Base-by-base conservation (phyloP, 2,888 invertebrate species). In the Argynnis bischoffii region DNA sequence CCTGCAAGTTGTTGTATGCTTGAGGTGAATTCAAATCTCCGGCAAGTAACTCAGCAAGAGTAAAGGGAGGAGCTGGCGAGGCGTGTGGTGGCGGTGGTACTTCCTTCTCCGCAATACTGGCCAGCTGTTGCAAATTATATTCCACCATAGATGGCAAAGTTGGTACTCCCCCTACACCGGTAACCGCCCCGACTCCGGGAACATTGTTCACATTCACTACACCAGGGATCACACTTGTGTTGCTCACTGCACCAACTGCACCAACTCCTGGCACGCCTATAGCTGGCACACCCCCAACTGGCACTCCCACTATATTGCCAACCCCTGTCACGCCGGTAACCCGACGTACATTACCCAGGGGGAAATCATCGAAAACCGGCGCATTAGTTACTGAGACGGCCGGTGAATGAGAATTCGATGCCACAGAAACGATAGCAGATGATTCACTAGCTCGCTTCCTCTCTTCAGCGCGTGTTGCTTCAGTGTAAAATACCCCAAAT, bases 1-100 rank as follows among this genome's bases (percentile, higher is more conserved):
- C 97, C 82, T 98, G 97, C 74, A 98, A 93, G 90, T 98, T 98
- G 87, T 97, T 97, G 78, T 97, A 95, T 14, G 97, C 97, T 78
- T 96, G 95, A 77, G 95, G 95, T 0, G 94, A 94, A 77, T 93
- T 94, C 5, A 95, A 85, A 79, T 96, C 96, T 18, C 96, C 96
- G 69, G 95, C 94, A 67, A 97, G 93, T 67, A 97, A 90, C 83
- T 97, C 97, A 8, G 96, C 96, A 74, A 97, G 88, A 67, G 95
- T 96, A 76, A 97, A 96, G 74, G 95, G 94, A 71, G 95, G 95
- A 86, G 95, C 84, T 79, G 95, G 87, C 76, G 94, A 83, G 80
- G 94, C 89, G 83, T 94, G 83, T 76, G 92, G 86, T 41, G 92
- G 89, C 56, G 94, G 94, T 0, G 94, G 92, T 48, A 89, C 88